Evolutionary conservation across 2,797 vertebrate genomes (phyloP).

Genomic region (Holocentrus rufus): DNA sequence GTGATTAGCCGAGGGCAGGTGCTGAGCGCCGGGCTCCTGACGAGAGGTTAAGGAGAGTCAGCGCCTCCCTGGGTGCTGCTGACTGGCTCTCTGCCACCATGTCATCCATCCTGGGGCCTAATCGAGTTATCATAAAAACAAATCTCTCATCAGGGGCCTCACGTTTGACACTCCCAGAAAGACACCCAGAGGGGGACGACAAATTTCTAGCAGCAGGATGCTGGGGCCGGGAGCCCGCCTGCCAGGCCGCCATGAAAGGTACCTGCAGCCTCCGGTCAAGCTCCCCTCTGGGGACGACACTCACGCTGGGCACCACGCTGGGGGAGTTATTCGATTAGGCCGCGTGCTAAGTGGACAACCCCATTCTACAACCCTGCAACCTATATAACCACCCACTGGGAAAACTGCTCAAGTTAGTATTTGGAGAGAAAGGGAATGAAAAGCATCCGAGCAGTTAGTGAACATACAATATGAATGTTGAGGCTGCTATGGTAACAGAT

Average conservation of each 20-base stretch:
- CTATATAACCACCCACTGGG: slow-evolving; percentile 75
- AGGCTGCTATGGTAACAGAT: slow-evolving; percentile 39
- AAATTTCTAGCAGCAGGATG: slow-evolving; percentile 85
- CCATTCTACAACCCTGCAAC: slow-evolving; percentile 76
- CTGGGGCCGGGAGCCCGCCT: slow-evolving; percentile 79
- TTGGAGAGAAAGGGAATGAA: slow-evolving; percentile 67
- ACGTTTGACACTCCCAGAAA: slow-evolving; percentile 81
- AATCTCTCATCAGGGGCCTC: slow-evolving; percentile 84
- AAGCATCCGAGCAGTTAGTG: slow-evolving; percentile 53
- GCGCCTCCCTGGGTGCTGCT: slow-evolving; percentile 77
- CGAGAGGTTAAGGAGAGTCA: slow-evolving; percentile 90
- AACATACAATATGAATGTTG: slow-evolving; percentile 59
- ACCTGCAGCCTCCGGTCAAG: slow-evolving; percentile 87
- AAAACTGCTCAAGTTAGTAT: slow-evolving; percentile 73
- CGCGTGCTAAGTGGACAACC: slow-evolving; percentile 81
- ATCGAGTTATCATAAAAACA: slow-evolving; percentile 88
- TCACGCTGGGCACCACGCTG: slow-evolving; percentile 88
- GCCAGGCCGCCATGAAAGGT: slow-evolving; percentile 87
- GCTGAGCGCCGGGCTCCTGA: slow-evolving; percentile 82
- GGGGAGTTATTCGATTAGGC: slow-evolving; percentile 89
- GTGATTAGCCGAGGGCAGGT: slow-evolving; percentile 81
- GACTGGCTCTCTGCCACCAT: slow-evolving; percentile 76
- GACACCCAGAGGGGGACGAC: slow-evolving; percentile 79
- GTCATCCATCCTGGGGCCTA: slow-evolving; percentile 83
- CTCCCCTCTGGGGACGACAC: slow-evolving; percentile 80